Evolutionary conservation across 2,113 vertebrate genomes (phyloP).

Genomic region (Petaurus breviceps): DNA sequence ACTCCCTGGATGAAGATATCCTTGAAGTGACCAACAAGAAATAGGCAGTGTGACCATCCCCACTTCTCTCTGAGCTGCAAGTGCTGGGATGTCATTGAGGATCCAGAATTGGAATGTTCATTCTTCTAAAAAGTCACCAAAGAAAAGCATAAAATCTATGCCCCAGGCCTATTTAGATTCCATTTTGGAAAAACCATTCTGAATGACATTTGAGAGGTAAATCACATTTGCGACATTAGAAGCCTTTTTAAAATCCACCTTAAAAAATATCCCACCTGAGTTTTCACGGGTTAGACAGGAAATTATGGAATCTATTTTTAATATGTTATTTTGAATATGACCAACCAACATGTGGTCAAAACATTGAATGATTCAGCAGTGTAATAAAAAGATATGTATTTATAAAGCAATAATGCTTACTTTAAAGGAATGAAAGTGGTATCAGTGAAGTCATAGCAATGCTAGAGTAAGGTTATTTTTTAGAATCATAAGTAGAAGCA

Average conservation of each 20-base stretch:
- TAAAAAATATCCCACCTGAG: not conserved
- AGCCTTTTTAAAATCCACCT: not conserved
- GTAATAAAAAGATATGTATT: not conserved
- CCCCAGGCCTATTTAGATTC: not conserved
- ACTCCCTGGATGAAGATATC: not conserved
- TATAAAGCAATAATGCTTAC: not conserved
- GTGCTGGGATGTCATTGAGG: not conserved
- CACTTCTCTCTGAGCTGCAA: not conserved
- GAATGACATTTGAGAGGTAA: not conserved
- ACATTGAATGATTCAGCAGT: not conserved
- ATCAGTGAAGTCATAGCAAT: not conserved
- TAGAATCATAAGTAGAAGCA: not conserved
- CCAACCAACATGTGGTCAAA: not conserved
- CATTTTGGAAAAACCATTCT: not conserved
- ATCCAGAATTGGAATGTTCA: not conserved
- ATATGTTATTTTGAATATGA: not conserved
- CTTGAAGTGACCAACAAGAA: not conserved
- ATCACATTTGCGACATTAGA: not conserved
- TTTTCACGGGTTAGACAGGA: not conserved
- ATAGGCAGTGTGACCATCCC: not conserved
- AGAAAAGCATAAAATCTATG: not conserved
- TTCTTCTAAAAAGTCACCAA: not conserved
- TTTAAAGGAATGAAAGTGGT: not conserved
- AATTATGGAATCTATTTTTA: not conserved
- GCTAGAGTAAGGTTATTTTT: not conserved